Conservation (phyloP, 2,888 invertebrate species). For the Onchidella celtica region DNA sequence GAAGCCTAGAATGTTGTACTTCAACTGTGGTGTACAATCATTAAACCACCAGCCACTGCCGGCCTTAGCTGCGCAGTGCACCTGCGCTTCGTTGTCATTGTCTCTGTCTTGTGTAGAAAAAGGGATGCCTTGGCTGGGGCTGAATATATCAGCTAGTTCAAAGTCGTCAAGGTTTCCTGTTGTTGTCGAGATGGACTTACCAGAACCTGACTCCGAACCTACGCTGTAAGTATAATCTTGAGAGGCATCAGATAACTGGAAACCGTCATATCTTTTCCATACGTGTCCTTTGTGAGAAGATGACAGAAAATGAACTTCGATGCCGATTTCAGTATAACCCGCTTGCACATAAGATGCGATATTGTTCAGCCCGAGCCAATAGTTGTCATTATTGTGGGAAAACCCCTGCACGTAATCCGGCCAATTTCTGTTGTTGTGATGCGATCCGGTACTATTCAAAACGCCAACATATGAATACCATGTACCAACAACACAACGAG, state of each 20-base stretch:
- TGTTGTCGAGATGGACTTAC: not conserved
- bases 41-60: slow-evolving; percentile 21
- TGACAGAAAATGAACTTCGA: not conserved
- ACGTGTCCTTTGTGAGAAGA: not conserved
- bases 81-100: not conserved
- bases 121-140: not conserved
- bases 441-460: not conserved
- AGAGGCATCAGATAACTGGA: not conserved
- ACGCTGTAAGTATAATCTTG: not conserved
- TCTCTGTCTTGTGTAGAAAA: slow-evolving; percentile 16
- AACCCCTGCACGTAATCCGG: slow-evolving; percentile 4
- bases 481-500: not conserved
- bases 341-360: not conserved
- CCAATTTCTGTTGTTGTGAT: not conserved
- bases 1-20: not conserved
- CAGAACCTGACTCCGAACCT: not conserved
- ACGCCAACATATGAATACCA: not conserved
- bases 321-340: not conserved
- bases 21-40: not conserved
- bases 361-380: slow-evolving; percentile 1
- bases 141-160: not conserved
- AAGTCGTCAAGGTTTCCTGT: not conserved
- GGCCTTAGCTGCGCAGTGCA: not conserved
- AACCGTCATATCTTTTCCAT: not conserved
- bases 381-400: not conserved